These are phyloP conservation scores for Leptinotarsa defecta DNA, from an alignment of 1,140 invertebrate species.

Conservation along the genomic window DNA sequence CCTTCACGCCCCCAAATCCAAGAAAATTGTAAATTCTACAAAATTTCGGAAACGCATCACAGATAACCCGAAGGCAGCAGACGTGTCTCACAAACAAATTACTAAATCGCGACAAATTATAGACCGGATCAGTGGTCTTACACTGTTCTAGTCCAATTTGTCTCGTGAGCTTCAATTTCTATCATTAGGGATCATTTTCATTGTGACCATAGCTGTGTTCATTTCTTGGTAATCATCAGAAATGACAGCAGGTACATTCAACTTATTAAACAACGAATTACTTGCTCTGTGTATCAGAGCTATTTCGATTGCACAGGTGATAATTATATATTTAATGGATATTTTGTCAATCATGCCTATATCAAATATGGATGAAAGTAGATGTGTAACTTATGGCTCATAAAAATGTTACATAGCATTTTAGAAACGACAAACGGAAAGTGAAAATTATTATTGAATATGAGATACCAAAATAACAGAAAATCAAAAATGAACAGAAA, in stretches of 20 bases:
- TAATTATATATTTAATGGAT: background rate
- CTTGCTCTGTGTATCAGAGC: background rate
- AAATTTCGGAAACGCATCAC: background rate
- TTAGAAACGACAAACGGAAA: no score
- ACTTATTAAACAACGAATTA: background rate
- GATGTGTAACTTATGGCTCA: no score
- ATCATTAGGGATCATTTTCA: conserved; percentile 12
- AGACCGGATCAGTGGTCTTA: conserved; percentile 2
- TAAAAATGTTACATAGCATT: no score
- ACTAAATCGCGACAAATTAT: conserved; percentile 8
- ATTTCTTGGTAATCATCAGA: background rate
- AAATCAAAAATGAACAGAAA: no score
- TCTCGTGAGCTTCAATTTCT: conserved; percentile 12
- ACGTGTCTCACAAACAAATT: conserved; percentile 5
- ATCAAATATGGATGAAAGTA: no score
- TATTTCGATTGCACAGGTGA: background rate
- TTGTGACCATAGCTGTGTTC: background rate
- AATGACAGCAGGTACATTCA: conserved; percentile 6
- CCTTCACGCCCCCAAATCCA: no score
- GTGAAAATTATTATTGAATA: no score
- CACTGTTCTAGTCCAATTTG: background rate
- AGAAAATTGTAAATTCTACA: background rate
- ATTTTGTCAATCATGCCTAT: no score
- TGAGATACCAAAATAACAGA: no score
- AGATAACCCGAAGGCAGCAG: background rate